These are phyloP conservation scores for Enteromius paludinosus DNA, from an alignment of 2,797 vertebrate species.

Conservation along the genomic window DNA sequence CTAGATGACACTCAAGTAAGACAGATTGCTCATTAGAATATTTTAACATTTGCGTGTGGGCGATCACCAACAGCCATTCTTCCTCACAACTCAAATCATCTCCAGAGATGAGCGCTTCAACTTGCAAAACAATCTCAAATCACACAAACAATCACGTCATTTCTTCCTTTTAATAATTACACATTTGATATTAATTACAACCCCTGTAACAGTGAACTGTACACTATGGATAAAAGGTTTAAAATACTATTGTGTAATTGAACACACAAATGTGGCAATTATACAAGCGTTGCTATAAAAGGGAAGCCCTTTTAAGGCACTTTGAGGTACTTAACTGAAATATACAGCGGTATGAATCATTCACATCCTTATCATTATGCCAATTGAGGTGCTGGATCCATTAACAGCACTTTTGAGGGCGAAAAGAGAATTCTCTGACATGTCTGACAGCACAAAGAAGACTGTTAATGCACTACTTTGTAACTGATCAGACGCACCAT, in stretches of 20 bases:
- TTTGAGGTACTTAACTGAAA: constrained; percentile 58
- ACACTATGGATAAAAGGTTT: constrained; percentile 44
- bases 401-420: constrained; percentile 58
- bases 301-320: constrained; percentile 53
- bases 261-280: constrained; percentile 62
- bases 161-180: constrained; percentile 46
- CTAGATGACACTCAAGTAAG: constrained; percentile 70
- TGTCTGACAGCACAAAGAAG: constrained; percentile 57
- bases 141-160: constrained; percentile 57
- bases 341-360: constrained; percentile 60
- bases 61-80: constrained; percentile 75
- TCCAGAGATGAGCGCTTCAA: constrained; percentile 71
- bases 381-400: constrained; percentile 61
- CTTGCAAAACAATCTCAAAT: constrained; percentile 63
- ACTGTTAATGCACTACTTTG: constrained; percentile 56
- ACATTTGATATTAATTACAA: constrained; percentile 35
- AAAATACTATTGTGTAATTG: constrained; percentile 59
- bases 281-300: constrained; percentile 51
- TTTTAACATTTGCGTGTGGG: constrained; percentile 82
- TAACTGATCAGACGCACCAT: constrained; percentile 51
- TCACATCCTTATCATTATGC: constrained; percentile 59
- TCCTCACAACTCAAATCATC: constrained; percentile 65
- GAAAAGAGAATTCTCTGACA: constrained; percentile 45
- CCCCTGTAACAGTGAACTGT: constrained; percentile 2
- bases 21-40: constrained; percentile 86